Conservation (phyloP, 2,888 invertebrate species). For the Chrysodeixis includens region DNA sequence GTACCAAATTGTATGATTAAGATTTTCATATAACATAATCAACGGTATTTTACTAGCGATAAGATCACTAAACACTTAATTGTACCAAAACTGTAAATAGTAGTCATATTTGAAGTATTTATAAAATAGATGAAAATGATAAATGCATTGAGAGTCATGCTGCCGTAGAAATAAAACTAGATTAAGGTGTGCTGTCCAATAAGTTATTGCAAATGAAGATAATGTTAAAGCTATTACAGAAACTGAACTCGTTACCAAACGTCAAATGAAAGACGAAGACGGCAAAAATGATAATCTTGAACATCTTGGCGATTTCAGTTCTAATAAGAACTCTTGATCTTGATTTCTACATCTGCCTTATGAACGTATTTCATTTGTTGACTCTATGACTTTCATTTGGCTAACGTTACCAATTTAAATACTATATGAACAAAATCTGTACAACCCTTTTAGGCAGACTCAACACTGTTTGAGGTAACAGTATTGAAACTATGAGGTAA, state of each 20-base stretch:
- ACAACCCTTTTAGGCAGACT: too few relatives aligned
- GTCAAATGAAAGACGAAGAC: too few relatives aligned
- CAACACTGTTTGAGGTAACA: too few relatives aligned
- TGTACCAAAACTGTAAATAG: neutral
- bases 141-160: constrained; percentile 11
- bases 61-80: neutral
- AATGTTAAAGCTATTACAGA: neutral
- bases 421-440: too few relatives aligned
- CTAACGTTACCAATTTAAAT: neutral
- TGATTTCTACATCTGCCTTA: too few relatives aligned
- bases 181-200: constrained; percentile 31
- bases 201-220: neutral
- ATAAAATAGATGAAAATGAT: neutral
- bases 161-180: constrained; percentile 7
- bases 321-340: too few relatives aligned
- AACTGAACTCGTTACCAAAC: neutral
- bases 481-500: too few relatives aligned
- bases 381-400: too few relatives aligned
- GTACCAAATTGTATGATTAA: constrained; percentile 1
- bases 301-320: neutral
- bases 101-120: neutral
- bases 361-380: too few relatives aligned
- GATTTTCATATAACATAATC: neutral
- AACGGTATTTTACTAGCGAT: neutral
- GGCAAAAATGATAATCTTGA: too few relatives aligned